Evolutionary conservation across 2,888 invertebrate genomes (phyloP).

Genomic region (Geophilus truncorum): DNA sequence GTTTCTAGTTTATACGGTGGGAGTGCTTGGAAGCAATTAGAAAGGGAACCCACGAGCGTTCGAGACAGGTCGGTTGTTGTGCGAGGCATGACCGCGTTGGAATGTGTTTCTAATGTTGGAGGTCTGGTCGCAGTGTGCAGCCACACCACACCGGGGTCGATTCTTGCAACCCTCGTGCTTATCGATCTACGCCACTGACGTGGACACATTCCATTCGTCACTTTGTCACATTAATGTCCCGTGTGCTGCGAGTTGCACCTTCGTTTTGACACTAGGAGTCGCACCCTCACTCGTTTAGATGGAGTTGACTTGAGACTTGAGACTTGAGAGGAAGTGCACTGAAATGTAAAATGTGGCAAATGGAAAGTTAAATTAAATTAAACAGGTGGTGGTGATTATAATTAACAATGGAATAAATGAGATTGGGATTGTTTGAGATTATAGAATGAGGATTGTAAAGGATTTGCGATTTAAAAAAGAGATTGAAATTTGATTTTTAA

Average conservation of each 20-base stretch:
- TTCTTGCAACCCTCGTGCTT: background rate
- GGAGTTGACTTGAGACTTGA: too few relatives aligned
- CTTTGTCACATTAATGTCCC: background rate
- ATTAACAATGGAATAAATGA: too few relatives aligned
- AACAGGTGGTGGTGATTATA: too few relatives aligned
- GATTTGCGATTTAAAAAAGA: too few relatives aligned
- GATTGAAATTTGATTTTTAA: too few relatives aligned
- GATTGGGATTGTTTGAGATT: too few relatives aligned
- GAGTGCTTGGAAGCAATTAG: background rate
- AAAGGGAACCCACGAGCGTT: background rate
- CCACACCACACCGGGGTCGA: background rate
- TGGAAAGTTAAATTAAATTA: too few relatives aligned
- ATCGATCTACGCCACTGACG: background rate
- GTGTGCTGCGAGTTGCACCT: background rate
- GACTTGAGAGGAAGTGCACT: too few relatives aligned
- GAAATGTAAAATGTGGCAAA: too few relatives aligned
- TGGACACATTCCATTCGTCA: conserved; percentile 1
- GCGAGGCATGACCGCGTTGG: background rate
- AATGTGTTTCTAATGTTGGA: background rate
- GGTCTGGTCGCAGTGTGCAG: background rate
- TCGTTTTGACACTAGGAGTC: background rate
- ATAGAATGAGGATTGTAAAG: too few relatives aligned
- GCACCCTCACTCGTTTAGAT: background rate
- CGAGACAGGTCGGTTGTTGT: background rate
- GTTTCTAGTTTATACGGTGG: background rate